Evolutionary conservation across 2,113 vertebrate species (phyloP), one percentile per base, ranked within the genome.

Genomic region (Rhagologus leucostigma): DNA sequence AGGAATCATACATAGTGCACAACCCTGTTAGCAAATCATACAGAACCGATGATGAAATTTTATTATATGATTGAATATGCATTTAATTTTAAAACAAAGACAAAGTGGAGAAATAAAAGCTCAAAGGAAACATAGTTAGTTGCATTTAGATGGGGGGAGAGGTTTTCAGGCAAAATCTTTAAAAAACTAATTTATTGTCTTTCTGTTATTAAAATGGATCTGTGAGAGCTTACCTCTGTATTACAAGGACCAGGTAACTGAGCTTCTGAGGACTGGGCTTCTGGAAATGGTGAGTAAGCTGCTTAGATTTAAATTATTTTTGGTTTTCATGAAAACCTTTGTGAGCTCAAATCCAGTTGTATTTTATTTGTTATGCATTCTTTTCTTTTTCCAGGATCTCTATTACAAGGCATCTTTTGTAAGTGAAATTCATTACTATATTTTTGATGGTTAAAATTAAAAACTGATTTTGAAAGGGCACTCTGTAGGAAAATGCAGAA

Each of bases 401-500:
- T 69, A 8, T 65, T 76, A 41, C n/a, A 77, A 63, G 9, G 18
- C 8, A 21, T 52, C 37, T 84, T 95, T 83, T 77, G 13, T 77
- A 60, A 88, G 44, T 80, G 35, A 88, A 90, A 64, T 37, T 42
- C 55, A 41, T 24, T 16, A 37, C 39, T 0, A 0, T 49, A 59
- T 47, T 85, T 89, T 86, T 56, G 13, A 75, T 84, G 42, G 44
- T 50, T 87, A 78, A 78, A 41, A 30, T 60, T 3, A 37, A 92
- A 90, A 89, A 78, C 26, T 41, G 78, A 59, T 44, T 90, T 93
- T 81, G 68, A 95, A 93, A 92, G 44, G 32, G 21, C 32, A 68
- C 84, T 90, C 68, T 80, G 50, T 50, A 94, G 84, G 33, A 94
- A 96, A 93, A 92, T 57, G 35, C 33, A 86, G 68, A 90, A 92